Base-by-base conservation (phyloP, 2,113 vertebrate species). In the Pipra filicauda region DNA sequence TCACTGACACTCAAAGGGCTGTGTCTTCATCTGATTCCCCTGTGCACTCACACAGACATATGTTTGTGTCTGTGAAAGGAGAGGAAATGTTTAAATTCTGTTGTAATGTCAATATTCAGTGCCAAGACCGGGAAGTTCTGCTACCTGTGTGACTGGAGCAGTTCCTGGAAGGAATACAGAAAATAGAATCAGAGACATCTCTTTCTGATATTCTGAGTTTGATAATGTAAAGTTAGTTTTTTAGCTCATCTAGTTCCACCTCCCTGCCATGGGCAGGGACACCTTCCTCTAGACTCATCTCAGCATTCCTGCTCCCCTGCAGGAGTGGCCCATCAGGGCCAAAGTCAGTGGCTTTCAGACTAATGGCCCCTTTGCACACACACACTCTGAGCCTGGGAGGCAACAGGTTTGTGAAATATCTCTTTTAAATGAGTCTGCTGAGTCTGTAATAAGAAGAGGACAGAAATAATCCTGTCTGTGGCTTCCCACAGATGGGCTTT, bases 391-490 rank as follows among this genome's bases (percentile, higher is more conserved):
- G 69, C 39, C 80, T 65, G 52, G 43, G 31, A 89, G 75, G 71
- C 52, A 93, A 58, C 23, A 8, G 9, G 43, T 70, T 70, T 73
- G 71, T 39, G 80, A 80, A 89, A 61, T 37, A n/a, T 21, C 71
- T 75, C 48, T 73, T 91, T 59, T 28, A 87, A 83, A 92, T 31
- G 21, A 72, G 30, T 70, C 88, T 90, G 61, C 71, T 89, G 83
- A 85, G 74, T 31, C 76, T 95, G 80, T 64, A 92, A 65, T 52
- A 92, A 77, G 73, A 88, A 44, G 43, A 94, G 69, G 69, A 93
- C 85, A 89, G 90, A 96, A 95, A 91, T 72, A 95, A 93, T 57
- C 69, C 37, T n/a, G 7, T 31, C 37, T 9, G 4, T 52, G 37
- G 30, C 65, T 87, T 85, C 85, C 72, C 80, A 24, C 88, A 88